Conservation (phyloP, 2,113 vertebrate species). For the Glaucomys volans region DNA sequence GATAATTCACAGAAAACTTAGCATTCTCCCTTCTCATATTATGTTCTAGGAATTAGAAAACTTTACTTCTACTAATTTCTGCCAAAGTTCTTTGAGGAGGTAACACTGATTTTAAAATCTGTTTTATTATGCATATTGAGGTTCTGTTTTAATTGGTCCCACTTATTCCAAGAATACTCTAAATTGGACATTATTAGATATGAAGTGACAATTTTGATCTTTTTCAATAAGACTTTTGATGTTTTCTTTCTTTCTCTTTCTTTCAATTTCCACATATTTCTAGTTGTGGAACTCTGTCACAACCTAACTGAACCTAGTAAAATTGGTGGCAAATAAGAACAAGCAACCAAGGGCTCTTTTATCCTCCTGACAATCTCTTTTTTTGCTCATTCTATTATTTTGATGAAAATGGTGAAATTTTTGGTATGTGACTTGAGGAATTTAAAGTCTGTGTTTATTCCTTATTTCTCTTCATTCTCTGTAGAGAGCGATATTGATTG, state of each 20-base stretch:
- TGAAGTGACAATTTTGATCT: not conserved
- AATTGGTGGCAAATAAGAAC: not conserved
- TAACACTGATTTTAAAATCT: conserved; percentile 2
- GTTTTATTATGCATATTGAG: not conserved
- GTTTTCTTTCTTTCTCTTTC: not conserved
- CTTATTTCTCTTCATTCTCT: not conserved
- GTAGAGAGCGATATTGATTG: not conserved
- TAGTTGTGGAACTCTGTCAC: not conserved
- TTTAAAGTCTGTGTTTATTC: not conserved
- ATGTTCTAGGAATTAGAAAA: not conserved
- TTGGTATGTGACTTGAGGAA: not conserved
- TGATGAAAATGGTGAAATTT: not conserved
- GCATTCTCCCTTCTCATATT: not conserved
- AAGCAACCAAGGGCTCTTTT: not conserved
- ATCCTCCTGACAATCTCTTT: not conserved
- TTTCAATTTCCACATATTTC: not conserved
- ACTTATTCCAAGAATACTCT: not conserved
- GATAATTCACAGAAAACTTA: not conserved
- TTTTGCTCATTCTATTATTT: not conserved
- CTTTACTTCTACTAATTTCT: not conserved
- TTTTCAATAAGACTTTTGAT: not conserved
- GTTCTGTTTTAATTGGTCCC: not conserved
- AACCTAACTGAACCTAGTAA: not conserved
- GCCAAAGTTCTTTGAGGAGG: not conserved
- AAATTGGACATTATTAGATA: not conserved